Evolutionary conservation across 2,797 vertebrate species (phyloP), one percentile per base, ranked within the genome.

Genomic region (Jordanella pulchra): DNA sequence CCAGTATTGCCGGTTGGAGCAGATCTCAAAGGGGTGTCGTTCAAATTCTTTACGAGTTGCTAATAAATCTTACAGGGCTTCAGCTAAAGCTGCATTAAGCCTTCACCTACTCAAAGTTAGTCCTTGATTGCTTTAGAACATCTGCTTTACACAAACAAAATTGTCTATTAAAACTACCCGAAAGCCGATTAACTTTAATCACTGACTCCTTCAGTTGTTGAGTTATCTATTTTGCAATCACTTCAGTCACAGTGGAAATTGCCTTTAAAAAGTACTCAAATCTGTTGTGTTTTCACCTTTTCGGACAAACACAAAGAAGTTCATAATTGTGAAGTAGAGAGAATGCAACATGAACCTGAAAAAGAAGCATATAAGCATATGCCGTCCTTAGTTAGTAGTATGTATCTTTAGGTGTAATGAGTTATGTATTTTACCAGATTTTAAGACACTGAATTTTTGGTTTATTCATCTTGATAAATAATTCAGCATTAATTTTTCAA

Each of bases 1-100:
- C 67, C 61, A 68, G 55, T 82, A 14, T 42, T 70, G 72, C 72
- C 80, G 68, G 80, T 73, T 77, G 69, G 65, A 80, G 73, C 79
- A 58, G 65, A 71, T 74, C 66, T 68, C n/a, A 25, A 66, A 45
- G 70, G 54, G n/a, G 18, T 60, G 60, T 21, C 71, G 61, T 58
- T 82, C 65, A 15, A 68, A 77, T 61, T 54, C 50, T 66, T 78
- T 47, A 60, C 58, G 71, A 71, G 58, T 78, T 69, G 67, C 53
- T 69, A 73, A 79, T 81, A 47, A 63, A n/a, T 85, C 79, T 74
- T 65, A 55, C 39, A 18, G 32, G 25, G 47, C 23, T 44, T 63
- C 47, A 30, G 60, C 64, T 55, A 51, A 60, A 78, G 51, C 65
- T 71, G 48, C 7, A 15, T 17, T 35, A 13, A 32, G 71, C 60